A percentile compares a stretch with the other conserved stretches of the same genome.
Conservation (phyloP, 2,113 vertebrate genomes). For the Engystomops pustulosus region DNA sequence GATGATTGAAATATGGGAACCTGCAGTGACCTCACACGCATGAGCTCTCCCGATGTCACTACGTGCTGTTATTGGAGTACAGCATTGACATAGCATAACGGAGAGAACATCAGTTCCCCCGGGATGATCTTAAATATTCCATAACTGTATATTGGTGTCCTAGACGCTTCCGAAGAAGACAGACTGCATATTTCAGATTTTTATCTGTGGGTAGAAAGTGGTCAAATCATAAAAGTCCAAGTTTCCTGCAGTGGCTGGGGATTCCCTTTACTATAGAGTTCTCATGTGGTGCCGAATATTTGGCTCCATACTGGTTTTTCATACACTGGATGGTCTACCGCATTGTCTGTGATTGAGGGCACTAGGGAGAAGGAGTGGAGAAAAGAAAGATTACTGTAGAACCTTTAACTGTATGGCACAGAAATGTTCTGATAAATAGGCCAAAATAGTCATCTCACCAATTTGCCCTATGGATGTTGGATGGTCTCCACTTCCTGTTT, state of each 20-base stretch:
- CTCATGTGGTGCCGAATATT: neutral
- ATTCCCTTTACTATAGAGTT: neutral
- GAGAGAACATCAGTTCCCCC: neutral
- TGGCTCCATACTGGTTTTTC: too few relatives aligned
- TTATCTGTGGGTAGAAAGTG: neutral
- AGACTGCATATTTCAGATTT: neutral
- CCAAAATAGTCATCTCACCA: too few relatives aligned
- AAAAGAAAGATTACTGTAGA: too few relatives aligned
- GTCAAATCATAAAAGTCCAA: too few relatives aligned
- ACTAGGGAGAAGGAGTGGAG: too few relatives aligned
- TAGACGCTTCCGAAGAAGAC: neutral
- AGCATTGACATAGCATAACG: neutral
- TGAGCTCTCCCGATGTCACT: conserved; percentile 8
- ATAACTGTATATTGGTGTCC: neutral
- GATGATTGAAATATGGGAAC: conserved; percentile 35
- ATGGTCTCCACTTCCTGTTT: too few relatives aligned
- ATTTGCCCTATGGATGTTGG: too few relatives aligned
- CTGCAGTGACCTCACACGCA: conserved; percentile 25
- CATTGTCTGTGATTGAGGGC: too few relatives aligned
- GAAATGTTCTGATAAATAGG: too few relatives aligned
- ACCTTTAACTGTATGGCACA: too few relatives aligned
- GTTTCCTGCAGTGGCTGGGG: too few relatives aligned
- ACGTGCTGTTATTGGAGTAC: conserved; percentile 5
- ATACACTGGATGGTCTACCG: too few relatives aligned
- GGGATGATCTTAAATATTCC: neutral